Percentiles rank a stretch among this genome's conserved stretches.
These are phyloP conservation scores for Hymenopus coronatus DNA, from an alignment of 2,888 invertebrate genomes.

Conservation along the genomic window DNA sequence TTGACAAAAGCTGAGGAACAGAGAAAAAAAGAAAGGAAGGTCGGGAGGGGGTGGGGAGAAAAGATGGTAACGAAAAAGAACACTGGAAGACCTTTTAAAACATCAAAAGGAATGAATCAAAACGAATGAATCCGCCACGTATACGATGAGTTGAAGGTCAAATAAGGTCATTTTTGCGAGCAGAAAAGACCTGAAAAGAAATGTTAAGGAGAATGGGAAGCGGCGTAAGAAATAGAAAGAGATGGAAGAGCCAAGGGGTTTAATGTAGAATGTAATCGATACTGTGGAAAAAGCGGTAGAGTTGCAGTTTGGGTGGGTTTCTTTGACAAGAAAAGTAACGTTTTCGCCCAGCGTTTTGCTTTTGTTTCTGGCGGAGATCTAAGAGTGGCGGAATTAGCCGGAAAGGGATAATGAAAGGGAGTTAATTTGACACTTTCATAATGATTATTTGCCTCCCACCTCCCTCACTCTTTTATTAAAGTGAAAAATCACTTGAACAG, in stretches of 20 bases:
- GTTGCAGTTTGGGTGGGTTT: background rate
- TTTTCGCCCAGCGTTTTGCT: background rate
- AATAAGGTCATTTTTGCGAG: constrained; percentile 2
- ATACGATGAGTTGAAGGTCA: constrained; percentile 14
- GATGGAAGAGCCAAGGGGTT: background rate
- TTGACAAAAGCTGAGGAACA: constrained; percentile 5
- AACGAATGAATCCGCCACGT: constrained; percentile 15
- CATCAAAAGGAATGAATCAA: constrained; percentile 14
- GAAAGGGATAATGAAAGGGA: background rate
- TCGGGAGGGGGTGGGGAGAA: background rate
- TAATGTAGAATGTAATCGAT: constrained; percentile 3
- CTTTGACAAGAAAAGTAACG: background rate
- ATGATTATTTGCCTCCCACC: background rate
- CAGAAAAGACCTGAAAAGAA: background rate
- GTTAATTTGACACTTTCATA: background rate
- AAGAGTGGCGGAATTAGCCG: background rate
- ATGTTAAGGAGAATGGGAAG: background rate
- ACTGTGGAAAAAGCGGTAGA: background rate
- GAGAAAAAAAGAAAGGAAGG: background rate
- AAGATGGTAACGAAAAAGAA: background rate
- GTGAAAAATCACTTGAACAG: background rate
- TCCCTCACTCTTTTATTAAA: background rate
- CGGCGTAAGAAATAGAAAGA: background rate
- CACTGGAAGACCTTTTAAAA: constrained; percentile 14
- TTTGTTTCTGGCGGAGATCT: background rate